Conservation (phyloP, 2,113 vertebrate genomes). For the Oreotragus oreotragus region DNA sequence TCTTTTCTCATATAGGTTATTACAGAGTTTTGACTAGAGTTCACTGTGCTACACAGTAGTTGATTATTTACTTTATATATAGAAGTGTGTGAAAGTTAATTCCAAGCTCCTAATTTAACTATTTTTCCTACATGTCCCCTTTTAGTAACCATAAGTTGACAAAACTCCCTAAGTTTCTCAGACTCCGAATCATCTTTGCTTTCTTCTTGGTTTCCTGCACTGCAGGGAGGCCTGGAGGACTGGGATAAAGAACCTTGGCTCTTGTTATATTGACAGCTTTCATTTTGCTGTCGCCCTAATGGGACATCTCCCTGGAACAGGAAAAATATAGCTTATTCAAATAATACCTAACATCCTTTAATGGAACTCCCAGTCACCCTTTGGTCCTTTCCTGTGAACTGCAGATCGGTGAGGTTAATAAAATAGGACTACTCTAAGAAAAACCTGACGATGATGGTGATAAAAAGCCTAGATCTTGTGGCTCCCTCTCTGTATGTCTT, state of each 20-base stretch:
- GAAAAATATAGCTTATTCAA: neutral
- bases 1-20: neutral
- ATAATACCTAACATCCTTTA: neutral
- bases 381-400: neutral
- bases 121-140: neutral
- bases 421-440: neutral
- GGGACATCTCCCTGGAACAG: neutral
- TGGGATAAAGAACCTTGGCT: too few species aligned
- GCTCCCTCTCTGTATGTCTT: neutral
- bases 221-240: too few species aligned
- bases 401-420: neutral
- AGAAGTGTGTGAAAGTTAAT: neutral
- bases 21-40: neutral
- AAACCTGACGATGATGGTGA: neutral
- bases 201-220: too few species aligned
- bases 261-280: too few species aligned
- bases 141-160: neutral
- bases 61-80: neutral
- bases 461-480: too few species aligned
- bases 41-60: neutral
- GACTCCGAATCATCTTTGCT: too few species aligned
- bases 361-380: neutral
- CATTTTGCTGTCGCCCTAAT: too few species aligned
- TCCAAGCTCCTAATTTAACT: neutral
- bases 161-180: neutral